phyloP scores from a whole-genome alignment of 2,888 invertebrate species.

The Apodemia duryi region DNA sequence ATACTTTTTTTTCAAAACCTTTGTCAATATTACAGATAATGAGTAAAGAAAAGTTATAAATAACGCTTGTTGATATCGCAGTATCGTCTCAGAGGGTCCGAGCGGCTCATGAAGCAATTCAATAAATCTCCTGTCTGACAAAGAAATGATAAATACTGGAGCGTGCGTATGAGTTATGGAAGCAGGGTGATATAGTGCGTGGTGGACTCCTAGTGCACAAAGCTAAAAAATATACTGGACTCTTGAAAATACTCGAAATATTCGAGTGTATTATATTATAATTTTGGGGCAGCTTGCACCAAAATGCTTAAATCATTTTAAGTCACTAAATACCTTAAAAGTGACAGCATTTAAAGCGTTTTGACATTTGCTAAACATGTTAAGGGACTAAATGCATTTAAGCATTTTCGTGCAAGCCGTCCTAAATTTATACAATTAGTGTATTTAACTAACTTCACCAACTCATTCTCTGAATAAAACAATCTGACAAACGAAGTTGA shows the following conservation, averaged over 20 bases:
- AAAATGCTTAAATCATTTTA: no score
- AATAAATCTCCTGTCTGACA: constrained; percentile 62
- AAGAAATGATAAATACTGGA: constrained; percentile 65
- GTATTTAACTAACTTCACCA: no score
- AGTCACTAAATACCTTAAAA: no score
- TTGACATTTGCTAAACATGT: no score
- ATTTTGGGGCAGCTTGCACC: neutral
- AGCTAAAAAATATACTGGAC: neutral
- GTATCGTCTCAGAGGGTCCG: constrained; percentile 39
- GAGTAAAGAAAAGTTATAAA: constrained; percentile 38
- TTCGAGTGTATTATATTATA: neutral
- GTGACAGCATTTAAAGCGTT: no score
- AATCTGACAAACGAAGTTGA: no score
- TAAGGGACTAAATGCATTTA: no score
- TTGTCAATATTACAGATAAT: constrained; percentile 1
- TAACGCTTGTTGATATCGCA: constrained; percentile 39
- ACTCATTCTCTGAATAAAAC: no score
- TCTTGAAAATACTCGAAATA: neutral
- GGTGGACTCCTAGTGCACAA: constrained; percentile 34
- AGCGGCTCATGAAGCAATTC: constrained; percentile 30
- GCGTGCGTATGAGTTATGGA: constrained; percentile 53
- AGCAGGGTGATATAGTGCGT: constrained; percentile 50
- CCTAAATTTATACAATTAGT: no score
- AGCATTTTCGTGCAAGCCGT: no score
- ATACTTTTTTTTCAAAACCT: neutral